Conservation (phyloP, 2,797 vertebrate species). For the Phataginus tricuspis region DNA sequence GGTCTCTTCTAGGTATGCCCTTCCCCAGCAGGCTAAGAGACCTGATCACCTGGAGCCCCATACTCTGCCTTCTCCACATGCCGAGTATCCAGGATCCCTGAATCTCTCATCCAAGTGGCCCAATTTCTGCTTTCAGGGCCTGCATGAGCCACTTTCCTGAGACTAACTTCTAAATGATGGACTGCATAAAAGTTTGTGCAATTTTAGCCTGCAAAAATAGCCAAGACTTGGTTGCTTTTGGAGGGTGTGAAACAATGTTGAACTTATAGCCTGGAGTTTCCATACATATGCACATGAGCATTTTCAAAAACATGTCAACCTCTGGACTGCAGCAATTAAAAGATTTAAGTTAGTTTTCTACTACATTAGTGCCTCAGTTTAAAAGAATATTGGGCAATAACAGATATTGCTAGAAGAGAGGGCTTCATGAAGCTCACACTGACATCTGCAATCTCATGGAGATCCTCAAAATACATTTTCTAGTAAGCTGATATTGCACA, state of each 20-base stretch:
- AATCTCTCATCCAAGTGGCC: neutral
- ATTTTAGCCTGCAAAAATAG: neutral
- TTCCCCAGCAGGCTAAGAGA: neutral
- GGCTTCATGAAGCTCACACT: neutral
- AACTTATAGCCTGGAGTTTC: accelerated
- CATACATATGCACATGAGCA: neutral
- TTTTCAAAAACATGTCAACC: neutral
- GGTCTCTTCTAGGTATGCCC: neutral
- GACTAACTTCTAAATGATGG: neutral
- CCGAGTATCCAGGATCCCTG: neutral
- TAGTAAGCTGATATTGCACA: neutral
- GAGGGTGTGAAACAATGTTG: neutral
- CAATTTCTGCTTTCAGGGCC: neutral
- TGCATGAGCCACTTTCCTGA: neutral
- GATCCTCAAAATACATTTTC: neutral
- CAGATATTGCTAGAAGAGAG: neutral
- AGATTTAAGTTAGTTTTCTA: neutral
- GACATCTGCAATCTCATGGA: neutral
- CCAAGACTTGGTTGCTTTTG: neutral
- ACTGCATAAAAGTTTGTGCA: neutral
- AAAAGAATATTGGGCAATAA: neutral
- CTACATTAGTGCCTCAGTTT: neutral
- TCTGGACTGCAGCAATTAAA: neutral
- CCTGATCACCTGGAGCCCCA: neutral
- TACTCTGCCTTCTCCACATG: neutral